A percentile compares a stretch with the other conserved stretches of the same genome.
phyloP scores from a whole-genome alignment of 2,113 vertebrate species.

The Acanthochromis polyacanthus region DNA sequence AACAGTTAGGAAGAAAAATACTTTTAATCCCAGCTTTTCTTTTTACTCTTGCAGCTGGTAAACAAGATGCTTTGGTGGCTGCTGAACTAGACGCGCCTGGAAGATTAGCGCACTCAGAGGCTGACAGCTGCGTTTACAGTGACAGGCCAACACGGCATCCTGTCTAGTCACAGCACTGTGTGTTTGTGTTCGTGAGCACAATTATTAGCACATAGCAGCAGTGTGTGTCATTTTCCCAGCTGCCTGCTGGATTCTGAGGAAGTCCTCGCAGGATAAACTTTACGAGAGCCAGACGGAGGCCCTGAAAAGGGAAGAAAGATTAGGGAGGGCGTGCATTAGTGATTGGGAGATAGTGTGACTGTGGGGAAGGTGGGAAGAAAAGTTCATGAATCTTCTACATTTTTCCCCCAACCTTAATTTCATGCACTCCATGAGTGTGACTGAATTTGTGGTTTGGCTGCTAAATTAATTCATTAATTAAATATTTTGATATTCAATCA shows the following conservation, averaged over 20 bases:
- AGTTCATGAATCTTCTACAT: not conserved
- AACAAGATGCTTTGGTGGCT: slow-evolving; percentile 36
- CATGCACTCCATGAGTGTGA: not conserved
- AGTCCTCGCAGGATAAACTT: slow-evolving; percentile 43
- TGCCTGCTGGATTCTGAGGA: slow-evolving; percentile 58
- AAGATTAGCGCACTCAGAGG: slow-evolving; percentile 32
- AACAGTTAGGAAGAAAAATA: not conserved
- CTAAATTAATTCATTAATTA: too few relatives aligned
- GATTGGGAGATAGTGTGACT: not conserved
- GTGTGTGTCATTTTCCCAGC: slow-evolving; percentile 50
- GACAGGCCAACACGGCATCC: slow-evolving; percentile 41
- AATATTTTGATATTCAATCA: too few relatives aligned
- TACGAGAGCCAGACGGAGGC: slow-evolving; percentile 30
- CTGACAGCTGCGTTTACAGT: slow-evolving; percentile 58
- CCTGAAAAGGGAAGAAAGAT: not conserved
- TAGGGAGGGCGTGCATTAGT: too few relatives aligned
- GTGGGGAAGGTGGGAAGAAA: not conserved
- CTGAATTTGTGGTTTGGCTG: not conserved
- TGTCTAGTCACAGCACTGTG: slow-evolving; percentile 27
- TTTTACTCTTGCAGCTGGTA: slow-evolving; percentile 23
- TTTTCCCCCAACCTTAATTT: not conserved
- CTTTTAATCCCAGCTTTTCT: not conserved
- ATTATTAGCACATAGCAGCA: slow-evolving; percentile 36
- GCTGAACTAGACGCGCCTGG: slow-evolving; percentile 17
- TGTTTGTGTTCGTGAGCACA: slow-evolving; percentile 10